Evolutionary conservation across 1,140 invertebrate genomes (phyloP), one percentile per base, ranked within the genome.

Genomic region (Thaumetopoea pityocampa): DNA sequence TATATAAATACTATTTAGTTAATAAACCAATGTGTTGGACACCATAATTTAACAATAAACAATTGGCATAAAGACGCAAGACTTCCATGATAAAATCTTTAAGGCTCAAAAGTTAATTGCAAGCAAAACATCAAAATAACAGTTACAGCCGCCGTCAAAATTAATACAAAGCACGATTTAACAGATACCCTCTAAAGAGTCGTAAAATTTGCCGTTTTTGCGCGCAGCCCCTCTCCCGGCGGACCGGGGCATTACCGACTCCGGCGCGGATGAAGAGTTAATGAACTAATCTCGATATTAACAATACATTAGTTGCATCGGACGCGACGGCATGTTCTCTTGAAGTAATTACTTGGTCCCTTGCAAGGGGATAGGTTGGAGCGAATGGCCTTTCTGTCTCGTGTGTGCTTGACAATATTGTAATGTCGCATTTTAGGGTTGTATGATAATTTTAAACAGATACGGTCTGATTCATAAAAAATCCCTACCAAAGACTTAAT

Each of bases 261-360:
- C 45, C 18, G 29, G 35, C 20, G 40, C 43, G 58, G 58, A 57
- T 61, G 60, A 61, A 51, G 53, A 66, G 57, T 58, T 66, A 62
- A 66, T 66, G 62, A 58, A 66, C 58, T 66, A 66, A 66, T 66
- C 54, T 52, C 29, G 62, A 66, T 66, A 65, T 65, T 57, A 65
- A 65, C 61, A 65, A 56, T 52, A 66, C 62, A 66, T 61, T 61
- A 61, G 56, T 32, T 46, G 40, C 61, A 58, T 55, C 48, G 51
- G 51, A 36, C 51, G 44, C 42, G 8, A 22, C 33, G 36, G 15
- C 42, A 29, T 36, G 33, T 45, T 35, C 40, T 29, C 24, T 23
- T 32, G 34, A 36, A 46, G 51, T 54, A 54, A 59, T 59, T 59
- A 48, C 51, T 18, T 24, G 27, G 43, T 15, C 44, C 47, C 49